Evolutionary conservation across 2,888 invertebrate species (phyloP), one percentile per base, ranked within the genome.

Genomic region (Adineta ricciae): DNA sequence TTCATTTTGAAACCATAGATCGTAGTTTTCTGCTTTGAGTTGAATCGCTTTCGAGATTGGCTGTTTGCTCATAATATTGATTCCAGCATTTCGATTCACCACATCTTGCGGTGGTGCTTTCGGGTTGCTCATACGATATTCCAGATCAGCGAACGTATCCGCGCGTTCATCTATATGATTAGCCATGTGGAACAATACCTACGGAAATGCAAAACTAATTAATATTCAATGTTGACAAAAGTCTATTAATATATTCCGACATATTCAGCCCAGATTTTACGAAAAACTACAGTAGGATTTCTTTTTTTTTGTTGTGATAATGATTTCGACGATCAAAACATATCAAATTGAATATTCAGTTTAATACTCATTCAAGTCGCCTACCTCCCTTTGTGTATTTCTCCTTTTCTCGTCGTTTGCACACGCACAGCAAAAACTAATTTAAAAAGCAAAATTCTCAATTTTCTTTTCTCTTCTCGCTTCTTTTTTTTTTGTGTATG

Each of bases 11-110:
- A 85, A 85, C 85, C 85, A 85, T 5, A 85, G 27, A 49, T 85
- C 85, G 52, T 85, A 85, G 32, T 85, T 85, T 83, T 85, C 85
- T n/a, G 85, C 85, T 83, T 85, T 85, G 16, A 85, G 52, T 83
- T 85, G 85, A 16, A 85, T 83, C 21, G 85, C 85, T 56, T 85
- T 85, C 50, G 56, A 83, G 24, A 85, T 73, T 9, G 85, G 85
- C 7, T 83, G 85, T 49, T 85, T 85, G 27, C 49, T 52, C 36
- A 54, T 14, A 27, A 85, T 52, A 50, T 85, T 85, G 4, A 85
- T 84, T 24, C 64, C 83, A 24, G 85, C 83, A 52, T 85, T 85
- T 52, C 85, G 72, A 73, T 85, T 85, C 27, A 85, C 38, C 16
- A 85, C 85, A 52, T 85, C 85, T 49, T 83, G 64, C n/a, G 52